Evolutionary conservation across 2,797 vertebrate species (phyloP), one percentile per base, ranked within the genome.

Genomic region (Prionace glauca): DNA sequence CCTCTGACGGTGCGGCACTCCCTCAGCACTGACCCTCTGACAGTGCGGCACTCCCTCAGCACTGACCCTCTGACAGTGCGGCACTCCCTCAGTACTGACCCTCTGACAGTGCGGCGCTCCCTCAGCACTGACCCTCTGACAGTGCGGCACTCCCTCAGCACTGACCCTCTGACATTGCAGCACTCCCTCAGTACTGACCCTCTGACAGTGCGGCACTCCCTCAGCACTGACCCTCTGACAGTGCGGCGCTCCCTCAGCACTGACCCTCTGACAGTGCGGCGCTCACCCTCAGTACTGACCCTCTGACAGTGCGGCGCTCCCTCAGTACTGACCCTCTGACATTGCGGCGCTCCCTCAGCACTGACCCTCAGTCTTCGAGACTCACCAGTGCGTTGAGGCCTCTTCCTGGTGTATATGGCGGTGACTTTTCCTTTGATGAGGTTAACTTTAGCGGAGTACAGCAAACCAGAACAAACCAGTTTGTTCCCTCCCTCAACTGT

Each of bases 401-500:
- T 97, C 74, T 92, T 96, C 96, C 98, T 99, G 32, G 97, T 96
- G 77, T 98, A 97, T 95, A 99, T 96, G 14, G 98, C 97, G 0
- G 98, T 97, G 12, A 99, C 99, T 0, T 96, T 98, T 62, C 97
- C 98, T 0, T 97, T 45, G 96, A 99, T 97, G 79, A 99, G 97
- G 12, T 98, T 98, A 2, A 98, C 98, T 97, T 98, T 99, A 96
- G 98, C 98, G 96, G 98, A 95, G 95, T 98, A 98, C 88, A 99
- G 96, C 32, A 99, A 98, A 20, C 98, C 98, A 0, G 96, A 97
- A 92, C 99, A 99, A 77, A 99, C 98, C 0, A 97, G 97, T 96
- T 98, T 98, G 96, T 99, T 99, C 0, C 99, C 99, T 10, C 98
- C 99, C 96, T 99, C 98, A 62, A 99, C 98, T 0, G 99, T 97